phyloP scores from a whole-genome alignment of 2,113 vertebrate species.

The Sceloporus tristichus region DNA sequence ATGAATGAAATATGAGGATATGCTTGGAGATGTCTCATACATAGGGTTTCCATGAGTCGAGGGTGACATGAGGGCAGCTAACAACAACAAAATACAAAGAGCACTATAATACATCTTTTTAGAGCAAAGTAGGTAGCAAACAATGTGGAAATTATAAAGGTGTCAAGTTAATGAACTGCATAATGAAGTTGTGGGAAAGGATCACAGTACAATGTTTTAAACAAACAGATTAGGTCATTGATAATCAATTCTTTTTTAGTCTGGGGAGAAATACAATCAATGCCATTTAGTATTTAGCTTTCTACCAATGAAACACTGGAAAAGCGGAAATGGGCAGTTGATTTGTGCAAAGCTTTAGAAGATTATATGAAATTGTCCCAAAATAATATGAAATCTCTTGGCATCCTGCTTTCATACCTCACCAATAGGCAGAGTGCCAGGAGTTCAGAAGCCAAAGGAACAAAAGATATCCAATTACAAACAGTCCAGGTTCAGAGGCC shows the following conservation, averaged over 20 bases:
- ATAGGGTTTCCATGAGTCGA: no score
- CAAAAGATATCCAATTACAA: no score
- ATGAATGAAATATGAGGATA: not conserved
- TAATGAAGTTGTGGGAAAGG: constrained; percentile 21
- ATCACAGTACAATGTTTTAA: not conserved
- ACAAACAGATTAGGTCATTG: constrained; percentile 16
- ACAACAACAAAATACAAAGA: not conserved
- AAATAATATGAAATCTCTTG: not conserved
- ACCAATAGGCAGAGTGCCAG: no score
- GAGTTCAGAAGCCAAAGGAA: no score
- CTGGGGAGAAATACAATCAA: not conserved
- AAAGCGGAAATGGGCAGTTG: not conserved
- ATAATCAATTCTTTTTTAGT: not conserved
- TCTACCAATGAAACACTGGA: not conserved
- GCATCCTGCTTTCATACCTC: no score
- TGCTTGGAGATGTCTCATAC: not conserved
- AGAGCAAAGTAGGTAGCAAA: not conserved
- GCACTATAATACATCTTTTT: not conserved
- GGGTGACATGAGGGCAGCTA: no score
- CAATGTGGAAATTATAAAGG: constrained; percentile 10
- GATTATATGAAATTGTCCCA: not conserved
- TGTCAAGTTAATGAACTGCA: constrained; percentile 28
- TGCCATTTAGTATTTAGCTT: not conserved
- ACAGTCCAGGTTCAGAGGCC: no score
- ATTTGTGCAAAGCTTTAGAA: not conserved